Conservation (phyloP, 2,888 invertebrate genomes). For the Notocelia uddmanniana region DNA sequence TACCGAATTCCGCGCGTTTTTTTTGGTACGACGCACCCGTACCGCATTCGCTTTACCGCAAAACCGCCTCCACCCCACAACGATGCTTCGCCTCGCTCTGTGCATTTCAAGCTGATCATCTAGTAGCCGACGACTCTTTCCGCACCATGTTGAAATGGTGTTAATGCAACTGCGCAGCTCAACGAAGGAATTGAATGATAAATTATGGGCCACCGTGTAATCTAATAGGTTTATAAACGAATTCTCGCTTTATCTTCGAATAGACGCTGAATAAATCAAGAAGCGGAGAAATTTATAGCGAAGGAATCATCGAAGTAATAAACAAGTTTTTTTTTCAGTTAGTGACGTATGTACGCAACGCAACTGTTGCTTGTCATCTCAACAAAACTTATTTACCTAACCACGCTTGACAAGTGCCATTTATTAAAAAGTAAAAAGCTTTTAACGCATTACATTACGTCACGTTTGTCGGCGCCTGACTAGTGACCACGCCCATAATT, state of each 20-base stretch:
- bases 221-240: constrained; percentile 16
- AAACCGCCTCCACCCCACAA: too few relatives aligned
- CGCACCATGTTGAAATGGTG: not conserved
- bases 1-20: too few relatives aligned
- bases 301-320: constrained; percentile 60
- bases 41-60: too few relatives aligned
- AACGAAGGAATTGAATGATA: constrained; percentile 2
- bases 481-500: constrained; percentile 6
- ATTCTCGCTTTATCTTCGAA: constrained; percentile 16
- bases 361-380: constrained; percentile 59
- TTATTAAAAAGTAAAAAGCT: constrained; percentile 55
- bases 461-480: constrained; percentile 50
- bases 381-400: constrained; percentile 54
- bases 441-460: constrained; percentile 57
- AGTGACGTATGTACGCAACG: constrained; percentile 66
- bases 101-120: too few relatives aligned
- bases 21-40: too few relatives aligned
- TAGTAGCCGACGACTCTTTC: constrained; percentile 4
- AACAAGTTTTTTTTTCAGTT: constrained; percentile 60
- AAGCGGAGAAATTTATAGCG: constrained; percentile 39
- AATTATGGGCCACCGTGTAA: constrained; percentile 15
- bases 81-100: too few relatives aligned
- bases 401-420: constrained; percentile 50
- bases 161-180: constrained; percentile 7
- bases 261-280: constrained; percentile 32